Evolutionary conservation across 2,113 vertebrate genomes (phyloP).

Genomic region (Sula dactylatra): DNA sequence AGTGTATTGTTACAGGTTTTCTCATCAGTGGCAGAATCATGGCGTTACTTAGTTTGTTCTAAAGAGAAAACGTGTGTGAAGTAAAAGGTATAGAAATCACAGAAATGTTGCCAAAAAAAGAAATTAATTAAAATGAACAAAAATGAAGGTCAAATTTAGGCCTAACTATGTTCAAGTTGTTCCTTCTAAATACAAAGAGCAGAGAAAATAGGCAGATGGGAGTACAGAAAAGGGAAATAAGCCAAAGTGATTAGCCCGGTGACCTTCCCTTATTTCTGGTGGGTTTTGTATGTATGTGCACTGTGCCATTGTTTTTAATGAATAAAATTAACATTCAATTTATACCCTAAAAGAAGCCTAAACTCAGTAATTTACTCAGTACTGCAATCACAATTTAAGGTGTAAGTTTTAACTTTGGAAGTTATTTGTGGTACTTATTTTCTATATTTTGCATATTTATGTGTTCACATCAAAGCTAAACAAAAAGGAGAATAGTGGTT

Average conservation of each 20-base stretch:
- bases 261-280: conserved; percentile 48
- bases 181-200: not conserved
- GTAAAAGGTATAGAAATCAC: not conserved
- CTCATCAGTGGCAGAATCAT: not conserved
- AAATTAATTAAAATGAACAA: not conserved
- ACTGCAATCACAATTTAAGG: not conserved
- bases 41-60: not conserved
- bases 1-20: not conserved
- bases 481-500: not conserved
- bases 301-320: conserved; percentile 45
- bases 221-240: conserved; percentile 47
- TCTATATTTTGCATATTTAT: not conserved
- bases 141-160: not conserved
- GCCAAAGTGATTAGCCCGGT: conserved; percentile 49
- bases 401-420: not conserved
- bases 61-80: not conserved
- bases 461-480: not conserved
- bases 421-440: not conserved
- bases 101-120: conserved; percentile 1
- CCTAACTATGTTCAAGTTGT: not conserved
- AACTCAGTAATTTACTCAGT: not conserved
- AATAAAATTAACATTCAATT: conserved; percentile 67
- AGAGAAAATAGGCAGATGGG: conserved; percentile 40
- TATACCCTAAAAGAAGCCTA: conserved; percentile 25
- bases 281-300: conserved; percentile 49